Base-by-base conservation (phyloP, 2,113 vertebrate genomes). In the Talpa occidentalis region DNA sequence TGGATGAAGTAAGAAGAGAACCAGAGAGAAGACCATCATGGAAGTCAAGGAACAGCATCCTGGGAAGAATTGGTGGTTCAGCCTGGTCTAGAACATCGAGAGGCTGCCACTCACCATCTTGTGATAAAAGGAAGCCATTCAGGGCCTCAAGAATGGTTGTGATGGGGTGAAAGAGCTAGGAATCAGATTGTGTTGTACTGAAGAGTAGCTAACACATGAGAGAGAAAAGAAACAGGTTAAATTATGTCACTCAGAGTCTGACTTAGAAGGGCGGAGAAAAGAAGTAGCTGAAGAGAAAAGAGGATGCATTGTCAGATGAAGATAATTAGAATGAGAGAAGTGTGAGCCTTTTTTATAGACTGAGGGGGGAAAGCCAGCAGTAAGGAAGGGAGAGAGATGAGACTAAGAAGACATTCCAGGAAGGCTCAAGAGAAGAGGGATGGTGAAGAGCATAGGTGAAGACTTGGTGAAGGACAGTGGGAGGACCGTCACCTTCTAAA, bases 21-120 rank as follows among this genome's bases (percentile, higher is more conserved):
- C 0, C 16, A 15, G 32, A 70, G 80, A 62, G 9, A 59, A 89
- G 64, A 24, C 12, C 30, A 16, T 47, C 9, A 32, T 0, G 14
- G 72, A 54, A 67, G 26, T 24, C 49, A 73, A 10, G 3, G 9
- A 82, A 49, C 11, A 17, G 37, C 28, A 60, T 32, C 81, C 35
- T 10, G 16, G 64, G 42, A 60, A 40, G 40, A n/a, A 78, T 17
- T 42, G 0, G 30, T 67, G 11, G 56, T 54, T 47, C 1, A 10
- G 12, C 4, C 2, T 10, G 12, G 44, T 37, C 49, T 49, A 28
- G 47, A 2, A 19, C 17, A 35, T 44, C 19, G 80, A 91, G 40
- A 76, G 5, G 28, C 9, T 52, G 21, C 1, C 24, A 42, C 30
- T 52, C 24, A 37, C 17, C 2, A 42, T 2, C 1, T 0, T 49